phyloP scores from a whole-genome alignment of 2,113 vertebrate genomes.

The Alectura lathami region DNA sequence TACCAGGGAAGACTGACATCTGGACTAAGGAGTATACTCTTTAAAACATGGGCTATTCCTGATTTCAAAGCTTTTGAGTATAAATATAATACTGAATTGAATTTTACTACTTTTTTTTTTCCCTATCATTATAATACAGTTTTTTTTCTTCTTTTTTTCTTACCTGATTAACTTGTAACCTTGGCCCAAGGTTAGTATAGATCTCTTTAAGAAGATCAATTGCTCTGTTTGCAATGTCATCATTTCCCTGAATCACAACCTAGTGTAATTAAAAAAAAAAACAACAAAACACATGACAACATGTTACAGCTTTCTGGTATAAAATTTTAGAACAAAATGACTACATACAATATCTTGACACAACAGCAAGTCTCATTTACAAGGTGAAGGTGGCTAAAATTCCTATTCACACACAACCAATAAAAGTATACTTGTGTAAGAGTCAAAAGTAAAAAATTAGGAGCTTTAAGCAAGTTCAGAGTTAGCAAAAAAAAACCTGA shows the following conservation, averaged over 20 bases:
- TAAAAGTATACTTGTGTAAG: neutral
- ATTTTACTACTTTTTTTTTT: neutral
- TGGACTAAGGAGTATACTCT: neutral
- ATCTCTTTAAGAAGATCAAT: slow-evolving; percentile 99
- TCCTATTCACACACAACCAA: neutral
- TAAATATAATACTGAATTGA: neutral
- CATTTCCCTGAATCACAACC: slow-evolving; percentile 99
- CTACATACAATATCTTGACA: neutral
- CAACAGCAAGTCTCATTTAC: neutral
- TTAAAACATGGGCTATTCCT: neutral
- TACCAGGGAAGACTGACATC: neutral
- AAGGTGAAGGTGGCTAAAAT: neutral
- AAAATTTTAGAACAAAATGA: neutral
- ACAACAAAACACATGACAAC: neutral
- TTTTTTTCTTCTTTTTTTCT: neutral
- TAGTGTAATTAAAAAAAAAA: slow-evolving; percentile 55
- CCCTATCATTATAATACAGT: neutral
- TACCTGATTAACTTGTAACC: slow-evolving; percentile 98
- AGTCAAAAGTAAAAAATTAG: neutral
- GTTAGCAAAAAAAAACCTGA: neutral
- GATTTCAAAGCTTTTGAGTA: neutral
- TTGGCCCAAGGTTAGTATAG: slow-evolving; percentile 98
- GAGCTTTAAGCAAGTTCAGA: neutral
- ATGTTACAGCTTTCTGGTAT: neutral
- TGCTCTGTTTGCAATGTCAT: slow-evolving; percentile 96